A percentile compares a stretch with the other conserved stretches of the same genome.
Evolutionary conservation across 2,113 vertebrate genomes (phyloP).

Genomic region (Nannobrachium achirus): DNA sequence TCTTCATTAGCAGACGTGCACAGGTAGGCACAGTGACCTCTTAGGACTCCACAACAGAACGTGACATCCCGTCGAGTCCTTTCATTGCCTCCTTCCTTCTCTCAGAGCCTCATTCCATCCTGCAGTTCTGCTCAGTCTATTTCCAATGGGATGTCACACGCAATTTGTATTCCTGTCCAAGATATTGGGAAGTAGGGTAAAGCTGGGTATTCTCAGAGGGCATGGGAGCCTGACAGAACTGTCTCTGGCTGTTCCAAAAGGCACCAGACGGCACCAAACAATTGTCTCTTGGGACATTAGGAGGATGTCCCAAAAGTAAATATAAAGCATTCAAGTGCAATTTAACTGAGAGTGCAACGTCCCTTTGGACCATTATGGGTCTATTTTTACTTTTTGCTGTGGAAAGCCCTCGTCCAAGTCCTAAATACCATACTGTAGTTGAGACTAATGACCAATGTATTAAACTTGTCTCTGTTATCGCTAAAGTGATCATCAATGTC

Average conservation of each 20-base stretch:
- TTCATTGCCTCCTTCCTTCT: conserved; percentile 53
- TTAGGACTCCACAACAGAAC: conserved; percentile 51
- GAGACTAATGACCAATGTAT: too few relatives aligned
- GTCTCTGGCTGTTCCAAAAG: conserved; percentile 31
- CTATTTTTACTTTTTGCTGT: too few relatives aligned
- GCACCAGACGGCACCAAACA: conserved; percentile 46
- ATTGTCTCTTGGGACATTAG: conserved; percentile 33
- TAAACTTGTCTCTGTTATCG: conserved; percentile 11
- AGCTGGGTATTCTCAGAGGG: conserved; percentile 55
- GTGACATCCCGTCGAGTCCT: conserved; percentile 53
- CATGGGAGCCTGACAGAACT: conserved; percentile 21
- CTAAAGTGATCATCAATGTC: conserved; percentile 22
- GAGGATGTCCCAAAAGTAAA: conserved; percentile 48
- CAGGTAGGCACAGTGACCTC: conserved; percentile 55
- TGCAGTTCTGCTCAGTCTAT: conserved; percentile 60
- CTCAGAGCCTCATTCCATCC: conserved; percentile 31
- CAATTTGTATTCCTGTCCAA: conserved; percentile 56
- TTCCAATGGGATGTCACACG: conserved; percentile 53
- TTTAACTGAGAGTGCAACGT: too few relatives aligned
- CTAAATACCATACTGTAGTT: neutral
- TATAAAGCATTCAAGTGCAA: conserved; percentile 46
- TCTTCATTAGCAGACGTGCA: conserved; percentile 58
- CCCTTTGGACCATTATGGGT: too few relatives aligned
- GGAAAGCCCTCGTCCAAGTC: conserved; percentile 6
- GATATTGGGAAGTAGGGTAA: conserved; percentile 52